Evolutionary conservation across 2,113 vertebrate genomes (phyloP), one percentile per base, ranked within the genome.

Genomic region (Pterophyllum scalare): DNA sequence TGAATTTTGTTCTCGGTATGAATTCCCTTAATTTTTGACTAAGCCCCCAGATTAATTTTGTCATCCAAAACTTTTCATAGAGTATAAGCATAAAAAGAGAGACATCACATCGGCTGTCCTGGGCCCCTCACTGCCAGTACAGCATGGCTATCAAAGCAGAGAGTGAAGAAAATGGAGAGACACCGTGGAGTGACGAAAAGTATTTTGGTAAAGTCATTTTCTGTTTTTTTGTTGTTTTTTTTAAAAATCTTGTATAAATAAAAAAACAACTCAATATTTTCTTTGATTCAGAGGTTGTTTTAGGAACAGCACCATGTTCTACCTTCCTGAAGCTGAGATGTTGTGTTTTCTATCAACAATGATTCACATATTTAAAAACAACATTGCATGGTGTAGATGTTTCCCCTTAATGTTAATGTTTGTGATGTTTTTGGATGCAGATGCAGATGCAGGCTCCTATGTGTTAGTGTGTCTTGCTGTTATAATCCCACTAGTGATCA

Each of bases 51-150:
- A 49, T 49, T 2, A 7, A 28, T 20, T 0, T 3, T 52, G 7
- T 46, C 19, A 12, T 59, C 35, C 17, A 65, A 64, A 1, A 19
- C 24, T 24, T 64, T 61, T 40, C 2, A 46, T 59, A 91, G 88
- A 0, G 0, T 6, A 0, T 0, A 17, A 0, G 0, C 0, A 2
- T 0, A 6, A 0, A 0, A 0, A 1, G 0, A 1, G 0, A 0
- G 1, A 84, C 28, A 2, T 24, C 33, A 0, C 0, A 2, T 10
- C 6, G 2, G 0, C 0, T 13, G 1, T 0, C 0, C 7, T 78
- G 17, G 0, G 1, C 1, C 1, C 0, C 75, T 43, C 11, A 20
- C 26, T 94, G 94, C 60, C 4, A 0, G 0, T 90, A 91, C 81
- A 0, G 10, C 24, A 80, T 94, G 0, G 0, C 2, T 0, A 38